A percentile compares a stretch with the other conserved stretches of the same genome.
phyloP scores from a whole-genome alignment of 2,888 invertebrate genomes.

The Chrysolina americana region DNA sequence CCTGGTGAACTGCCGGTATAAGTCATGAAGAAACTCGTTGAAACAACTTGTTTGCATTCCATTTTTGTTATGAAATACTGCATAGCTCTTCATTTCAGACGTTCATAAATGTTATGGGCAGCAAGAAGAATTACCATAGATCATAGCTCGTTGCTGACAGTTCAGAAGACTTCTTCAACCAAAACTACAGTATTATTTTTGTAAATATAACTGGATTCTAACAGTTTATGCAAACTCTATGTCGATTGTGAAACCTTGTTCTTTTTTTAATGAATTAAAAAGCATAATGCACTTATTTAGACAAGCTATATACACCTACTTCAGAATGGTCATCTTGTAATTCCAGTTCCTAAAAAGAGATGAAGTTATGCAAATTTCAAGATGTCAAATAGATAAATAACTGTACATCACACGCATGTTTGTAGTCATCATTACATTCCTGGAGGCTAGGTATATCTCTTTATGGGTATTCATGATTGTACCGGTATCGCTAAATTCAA shows the following conservation, averaged over 20 bases:
- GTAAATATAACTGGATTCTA: too few species aligned
- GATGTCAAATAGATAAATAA: constrained; percentile 11
- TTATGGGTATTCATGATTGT: neutral
- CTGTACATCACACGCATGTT: neutral
- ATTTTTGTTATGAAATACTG: too few species aligned
- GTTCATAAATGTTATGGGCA: too few species aligned
- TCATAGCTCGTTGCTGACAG: too few species aligned
- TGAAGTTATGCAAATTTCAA: constrained; percentile 3
- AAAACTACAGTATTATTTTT: too few species aligned
- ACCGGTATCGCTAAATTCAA: neutral
- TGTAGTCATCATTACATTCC: neutral
- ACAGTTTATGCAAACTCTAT: too few species aligned
- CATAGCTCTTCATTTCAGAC: too few species aligned
- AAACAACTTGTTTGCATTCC: too few species aligned
- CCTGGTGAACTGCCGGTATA: too few species aligned
- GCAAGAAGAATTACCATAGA: too few species aligned
- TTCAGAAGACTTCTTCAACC: too few species aligned
- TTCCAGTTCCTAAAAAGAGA: neutral
- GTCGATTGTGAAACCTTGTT: neutral
- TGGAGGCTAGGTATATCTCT: neutral
- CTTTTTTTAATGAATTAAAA: neutral
- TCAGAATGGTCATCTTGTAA: neutral
- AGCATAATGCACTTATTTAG: neutral
- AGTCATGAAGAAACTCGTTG: too few species aligned
- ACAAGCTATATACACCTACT: neutral